Percentiles rank a stretch among this genome's conserved stretches.
Evolutionary conservation across 2,888 invertebrate genomes (phyloP).

Genomic region (Heliconius ismenius): DNA sequence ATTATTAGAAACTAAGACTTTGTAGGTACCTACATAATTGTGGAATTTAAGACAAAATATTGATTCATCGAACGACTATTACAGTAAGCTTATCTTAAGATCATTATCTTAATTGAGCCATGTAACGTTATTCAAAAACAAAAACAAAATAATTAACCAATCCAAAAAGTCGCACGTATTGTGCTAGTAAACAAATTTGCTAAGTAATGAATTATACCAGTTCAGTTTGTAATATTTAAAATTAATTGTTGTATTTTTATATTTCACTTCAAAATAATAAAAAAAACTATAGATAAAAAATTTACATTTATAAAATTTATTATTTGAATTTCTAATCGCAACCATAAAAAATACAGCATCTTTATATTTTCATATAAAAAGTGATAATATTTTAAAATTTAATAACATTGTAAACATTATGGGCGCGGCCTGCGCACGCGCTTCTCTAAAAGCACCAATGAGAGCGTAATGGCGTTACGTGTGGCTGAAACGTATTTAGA

Average conservation of each 20-base stretch:
- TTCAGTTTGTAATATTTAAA: too few species aligned
- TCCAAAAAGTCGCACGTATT: background rate
- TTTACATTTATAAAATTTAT: too few species aligned
- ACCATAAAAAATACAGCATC: background rate
- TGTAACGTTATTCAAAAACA: background rate
- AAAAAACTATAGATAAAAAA: too few species aligned
- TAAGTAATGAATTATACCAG: background rate
- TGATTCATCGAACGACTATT: background rate
- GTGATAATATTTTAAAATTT: background rate
- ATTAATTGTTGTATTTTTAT: too few species aligned
- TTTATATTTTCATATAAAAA: background rate
- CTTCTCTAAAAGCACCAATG: background rate
- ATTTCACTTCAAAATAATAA: too few species aligned
- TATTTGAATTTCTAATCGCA: background rate
- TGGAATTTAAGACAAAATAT: background rate
- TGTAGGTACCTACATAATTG: too few species aligned
- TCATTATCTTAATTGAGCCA: background rate
- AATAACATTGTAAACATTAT: background rate
- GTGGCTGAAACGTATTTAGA: background rate
- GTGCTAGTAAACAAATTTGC: background rate
- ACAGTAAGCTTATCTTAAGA: background rate
- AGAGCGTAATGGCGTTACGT: background rate
- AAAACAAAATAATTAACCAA: background rate
- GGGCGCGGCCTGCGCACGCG: background rate
- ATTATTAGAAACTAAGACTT: background rate